phyloP scores from a whole-genome alignment of 2,888 invertebrate genomes.

The Tetranychus piercei region DNA sequence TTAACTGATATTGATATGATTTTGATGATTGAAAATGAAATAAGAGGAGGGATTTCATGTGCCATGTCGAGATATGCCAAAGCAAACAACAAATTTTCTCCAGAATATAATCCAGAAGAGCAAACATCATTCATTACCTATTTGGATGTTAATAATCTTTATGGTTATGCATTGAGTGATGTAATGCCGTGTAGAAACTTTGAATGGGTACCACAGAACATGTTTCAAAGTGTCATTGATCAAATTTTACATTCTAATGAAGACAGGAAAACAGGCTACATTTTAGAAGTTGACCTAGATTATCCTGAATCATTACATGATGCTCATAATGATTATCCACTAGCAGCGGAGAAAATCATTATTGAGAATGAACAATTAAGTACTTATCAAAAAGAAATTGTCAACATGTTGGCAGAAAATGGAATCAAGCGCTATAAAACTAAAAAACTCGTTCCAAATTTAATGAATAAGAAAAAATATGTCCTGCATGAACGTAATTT shows the following conservation, averaged over 20 bases:
- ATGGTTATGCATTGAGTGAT: conserved; percentile 12
- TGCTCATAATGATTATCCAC: conserved; percentile 21
- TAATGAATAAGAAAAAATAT: conserved; percentile 21
- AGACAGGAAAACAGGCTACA: conserved; percentile 16
- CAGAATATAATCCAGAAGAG: neutral
- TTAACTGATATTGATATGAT: conserved; percentile 6
- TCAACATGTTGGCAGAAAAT: neutral
- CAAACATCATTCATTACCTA: neutral
- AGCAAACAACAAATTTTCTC: conserved; percentile 2
- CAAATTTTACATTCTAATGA: neutral
- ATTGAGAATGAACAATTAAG: conserved; percentile 3
- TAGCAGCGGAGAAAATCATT: conserved; percentile 20
- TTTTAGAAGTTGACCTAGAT: conserved; percentile 21
- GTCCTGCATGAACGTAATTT: neutral
- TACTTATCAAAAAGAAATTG: neutral
- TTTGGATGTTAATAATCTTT: conserved; percentile 2
- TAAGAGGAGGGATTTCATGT: conserved; percentile 5
- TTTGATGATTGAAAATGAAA: no score
- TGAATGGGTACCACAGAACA: conserved; percentile 10
- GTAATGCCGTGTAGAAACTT: conserved; percentile 18
- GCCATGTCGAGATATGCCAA: conserved; percentile 2
- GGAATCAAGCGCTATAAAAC: neutral
- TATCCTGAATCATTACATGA: conserved; percentile 18
- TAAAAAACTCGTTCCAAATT: conserved; percentile 20
- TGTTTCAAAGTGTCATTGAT: neutral